Base-by-base conservation (phyloP, 2,888 invertebrate species). In the Rotaria macrura region DNA sequence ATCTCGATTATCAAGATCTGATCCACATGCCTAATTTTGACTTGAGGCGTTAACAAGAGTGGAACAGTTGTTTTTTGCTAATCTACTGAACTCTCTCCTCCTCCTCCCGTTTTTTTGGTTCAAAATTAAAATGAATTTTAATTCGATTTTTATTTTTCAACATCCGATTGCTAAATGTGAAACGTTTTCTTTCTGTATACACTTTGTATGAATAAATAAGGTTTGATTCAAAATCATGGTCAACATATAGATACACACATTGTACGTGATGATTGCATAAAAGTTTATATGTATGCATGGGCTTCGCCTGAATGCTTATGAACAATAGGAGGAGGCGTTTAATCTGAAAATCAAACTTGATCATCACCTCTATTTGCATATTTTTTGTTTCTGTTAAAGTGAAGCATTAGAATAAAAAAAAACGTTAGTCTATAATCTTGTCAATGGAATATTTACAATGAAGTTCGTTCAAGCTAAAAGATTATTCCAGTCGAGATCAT, bases 321-420 rank as follows among this genome's bases (percentile, higher is more conserved):
- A 65, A 65, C 65, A 65, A 65, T 65, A 65, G 65, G 65, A 65
- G 34, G 65, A 65, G 65, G 65, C 65, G 65, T 65, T 65, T 65
- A 65, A 65, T 65, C 65, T 65, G 65, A 65, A 65, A 65, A 65
- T 65, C 65, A 65, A 65, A 65, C 65, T 65, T 65, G 65, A 65
- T 65, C 65, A 65, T 34, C 65, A 65, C 29, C 65, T 34, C 34
- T 17, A 65, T 65, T 65, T 65, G 65, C 65, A 65, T 65, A 34
- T 65, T 65, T 65, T 57, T n/a, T n/a, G n/a, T 34, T 25, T 12
- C 65, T 65, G 65, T 65, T 65, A 65, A 65, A 65, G 65, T 65
- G 34, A 34, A 34, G 20, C 34, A 65, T 65, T 65, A 65, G 20
- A 65, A 29, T 34, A 1, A 34, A 38, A 20, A 65, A 65, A 65